Evolutionary conservation across 2,888 invertebrate genomes (phyloP).

Genomic region (Athetis lepigone): DNA sequence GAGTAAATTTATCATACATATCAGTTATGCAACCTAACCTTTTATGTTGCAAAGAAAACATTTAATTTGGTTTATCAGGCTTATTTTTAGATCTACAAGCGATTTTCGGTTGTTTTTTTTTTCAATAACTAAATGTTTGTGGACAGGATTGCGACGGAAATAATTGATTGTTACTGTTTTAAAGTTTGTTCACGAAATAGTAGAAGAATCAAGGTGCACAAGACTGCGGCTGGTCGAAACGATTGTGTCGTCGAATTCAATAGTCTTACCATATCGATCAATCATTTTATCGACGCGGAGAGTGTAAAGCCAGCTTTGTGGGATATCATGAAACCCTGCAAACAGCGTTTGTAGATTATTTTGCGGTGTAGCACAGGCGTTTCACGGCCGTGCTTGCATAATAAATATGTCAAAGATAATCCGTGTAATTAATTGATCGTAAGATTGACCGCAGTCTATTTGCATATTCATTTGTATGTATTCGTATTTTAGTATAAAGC

Average conservation of each 20-base stretch:
- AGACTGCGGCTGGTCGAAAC: too few relatives aligned
- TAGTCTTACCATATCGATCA: too few relatives aligned
- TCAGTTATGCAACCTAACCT: constrained; percentile 28
- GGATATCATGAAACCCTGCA: too few relatives aligned
- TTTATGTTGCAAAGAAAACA: background rate
- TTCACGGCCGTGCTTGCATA: too few relatives aligned
- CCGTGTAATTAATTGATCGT: too few relatives aligned
- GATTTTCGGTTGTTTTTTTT: background rate
- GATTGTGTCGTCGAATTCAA: too few relatives aligned
- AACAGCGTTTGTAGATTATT: too few relatives aligned
- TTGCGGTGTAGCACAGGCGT: too few relatives aligned
- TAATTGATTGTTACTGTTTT: background rate
- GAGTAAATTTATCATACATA: constrained; percentile 37
- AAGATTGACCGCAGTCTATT: background rate
- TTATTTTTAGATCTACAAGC: background rate
- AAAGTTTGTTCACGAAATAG: constrained; percentile 8
- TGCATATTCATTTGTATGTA: background rate
- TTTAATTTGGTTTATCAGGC: background rate
- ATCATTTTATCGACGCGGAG: too few relatives aligned
- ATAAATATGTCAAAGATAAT: too few relatives aligned
- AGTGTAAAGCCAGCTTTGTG: too few relatives aligned
- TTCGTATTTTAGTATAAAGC: constrained; percentile 10
- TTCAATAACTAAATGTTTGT: background rate
- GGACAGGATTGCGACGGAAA: background rate
- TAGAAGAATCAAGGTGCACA: constrained; percentile 5